Percentiles rank a stretch among this genome's conserved stretches.
phyloP scores from a whole-genome alignment of 2,888 invertebrate genomes.

The Tinea pellionella region DNA sequence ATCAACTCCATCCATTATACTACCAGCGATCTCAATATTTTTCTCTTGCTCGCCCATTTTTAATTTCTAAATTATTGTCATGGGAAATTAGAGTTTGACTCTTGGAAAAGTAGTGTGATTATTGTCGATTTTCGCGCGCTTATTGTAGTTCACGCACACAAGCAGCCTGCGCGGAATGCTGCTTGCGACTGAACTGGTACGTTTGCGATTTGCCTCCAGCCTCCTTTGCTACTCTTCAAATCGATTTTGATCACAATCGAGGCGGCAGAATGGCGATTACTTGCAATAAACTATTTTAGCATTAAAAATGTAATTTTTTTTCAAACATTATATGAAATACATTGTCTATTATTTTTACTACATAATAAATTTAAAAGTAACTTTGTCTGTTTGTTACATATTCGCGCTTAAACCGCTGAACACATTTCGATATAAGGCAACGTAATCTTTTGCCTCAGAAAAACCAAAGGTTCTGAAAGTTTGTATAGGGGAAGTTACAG shows the following conservation, averaged over 20 bases:
- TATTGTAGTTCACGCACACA: slow-evolving; percentile 20
- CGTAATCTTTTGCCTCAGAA: no score
- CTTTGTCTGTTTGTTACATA: no score
- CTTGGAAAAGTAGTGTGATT: slow-evolving; percentile 3
- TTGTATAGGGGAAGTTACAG: no score
- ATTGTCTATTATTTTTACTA: no score
- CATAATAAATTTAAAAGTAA: no score
- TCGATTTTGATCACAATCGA: background rate
- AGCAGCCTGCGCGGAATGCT: slow-evolving; percentile 41
- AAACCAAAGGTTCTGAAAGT: no score
- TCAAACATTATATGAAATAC: no score
- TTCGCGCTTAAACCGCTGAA: no score
- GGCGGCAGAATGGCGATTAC: background rate
- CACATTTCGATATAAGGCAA: no score
- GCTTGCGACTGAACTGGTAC: slow-evolving; percentile 37
- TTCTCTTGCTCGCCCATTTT: slow-evolving; percentile 44
- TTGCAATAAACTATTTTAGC: background rate
- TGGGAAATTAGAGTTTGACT: background rate
- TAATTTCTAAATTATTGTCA: slow-evolving; percentile 28
- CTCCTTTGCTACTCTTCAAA: background rate
- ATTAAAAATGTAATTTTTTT: background rate
- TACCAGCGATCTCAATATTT: slow-evolving; percentile 53
- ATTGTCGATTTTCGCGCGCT: slow-evolving; percentile 26
- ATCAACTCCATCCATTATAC: slow-evolving; percentile 60
- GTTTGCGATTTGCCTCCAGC: background rate